A percentile compares a stretch with the other conserved stretches of the same genome.
Evolutionary conservation across 2,113 vertebrate species (phyloP).

Genomic region (Paedocypris sp.): DNA sequence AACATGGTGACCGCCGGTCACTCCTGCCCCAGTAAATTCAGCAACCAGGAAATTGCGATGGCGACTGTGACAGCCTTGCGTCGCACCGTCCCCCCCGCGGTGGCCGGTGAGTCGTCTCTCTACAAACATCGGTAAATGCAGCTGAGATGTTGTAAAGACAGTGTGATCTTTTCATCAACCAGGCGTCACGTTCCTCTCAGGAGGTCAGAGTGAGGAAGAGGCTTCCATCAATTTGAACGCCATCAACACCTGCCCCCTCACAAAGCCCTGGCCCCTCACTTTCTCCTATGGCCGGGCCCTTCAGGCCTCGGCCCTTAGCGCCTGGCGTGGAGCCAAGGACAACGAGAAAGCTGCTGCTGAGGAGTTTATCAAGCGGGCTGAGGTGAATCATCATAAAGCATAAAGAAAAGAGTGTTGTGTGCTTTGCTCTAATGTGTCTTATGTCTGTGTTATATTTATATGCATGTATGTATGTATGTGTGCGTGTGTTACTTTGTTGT

Average conservation of each 20-base stretch:
- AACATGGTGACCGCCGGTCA: slow-evolving; percentile 97
- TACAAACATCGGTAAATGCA: background rate
- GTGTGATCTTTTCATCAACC: background rate
- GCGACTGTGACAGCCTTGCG: slow-evolving; percentile 90
- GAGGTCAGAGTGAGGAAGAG: slow-evolving; percentile 94
- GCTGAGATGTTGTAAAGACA: too few species aligned
- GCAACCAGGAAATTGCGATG: slow-evolving; percentile 80
- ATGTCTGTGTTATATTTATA: too few species aligned
- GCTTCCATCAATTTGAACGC: slow-evolving; percentile 91
- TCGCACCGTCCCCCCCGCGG: slow-evolving; percentile 87
- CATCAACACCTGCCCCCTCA: slow-evolving; percentile 80
- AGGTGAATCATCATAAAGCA: slow-evolving; percentile 65
- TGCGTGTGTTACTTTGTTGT: too few species aligned
- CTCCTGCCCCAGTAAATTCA: slow-evolving; percentile 81
- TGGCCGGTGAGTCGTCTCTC: slow-evolving; percentile 69
- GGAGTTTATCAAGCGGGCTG: slow-evolving; percentile 84
- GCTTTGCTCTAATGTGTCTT: too few species aligned
- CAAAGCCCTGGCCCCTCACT: slow-evolving; percentile 87
- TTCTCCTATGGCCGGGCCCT: slow-evolving; percentile 95
- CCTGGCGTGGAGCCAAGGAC: slow-evolving; percentile 76
- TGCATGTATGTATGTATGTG: too few species aligned
- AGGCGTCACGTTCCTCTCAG: slow-evolving; percentile 95
- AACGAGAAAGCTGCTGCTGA: slow-evolving; percentile 78
- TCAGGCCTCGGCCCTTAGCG: slow-evolving; percentile 84
- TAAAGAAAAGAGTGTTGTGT: too few species aligned